Conservation (phyloP, 2,888 invertebrate species). For the Arge pagana region DNA sequence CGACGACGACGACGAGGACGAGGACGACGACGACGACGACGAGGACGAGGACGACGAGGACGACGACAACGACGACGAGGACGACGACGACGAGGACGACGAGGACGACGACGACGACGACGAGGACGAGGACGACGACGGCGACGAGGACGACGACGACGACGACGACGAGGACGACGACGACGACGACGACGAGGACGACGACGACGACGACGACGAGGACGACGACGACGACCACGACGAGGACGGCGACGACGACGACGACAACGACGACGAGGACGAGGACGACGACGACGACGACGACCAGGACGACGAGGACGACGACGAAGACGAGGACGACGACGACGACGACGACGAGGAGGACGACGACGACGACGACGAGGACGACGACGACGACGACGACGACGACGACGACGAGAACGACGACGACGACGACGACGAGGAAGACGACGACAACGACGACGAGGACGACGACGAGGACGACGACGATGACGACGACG, state of each 20-base stretch:
- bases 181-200: neutral
- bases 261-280: too few species aligned
- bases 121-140: neutral
- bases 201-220: neutral
- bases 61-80: neutral
- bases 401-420: neutral
- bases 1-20: too few species aligned
- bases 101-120: neutral
- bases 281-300: neutral
- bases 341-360: neutral
- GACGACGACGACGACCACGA: neutral
- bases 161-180: neutral
- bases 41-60: neutral
- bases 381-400: neutral
- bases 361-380: neutral
- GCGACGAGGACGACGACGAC: too few species aligned
- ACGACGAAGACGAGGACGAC: too few species aligned
- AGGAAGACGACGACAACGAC: too few species aligned
- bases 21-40: neutral
- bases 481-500: neutral
- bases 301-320: neutral
- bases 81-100: neutral
- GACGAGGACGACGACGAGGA: neutral
- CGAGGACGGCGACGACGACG: too few species aligned
- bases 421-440: neutral